Conservation (phyloP, 2,113 vertebrate species). For the Chloropsis hardwickii region DNA sequence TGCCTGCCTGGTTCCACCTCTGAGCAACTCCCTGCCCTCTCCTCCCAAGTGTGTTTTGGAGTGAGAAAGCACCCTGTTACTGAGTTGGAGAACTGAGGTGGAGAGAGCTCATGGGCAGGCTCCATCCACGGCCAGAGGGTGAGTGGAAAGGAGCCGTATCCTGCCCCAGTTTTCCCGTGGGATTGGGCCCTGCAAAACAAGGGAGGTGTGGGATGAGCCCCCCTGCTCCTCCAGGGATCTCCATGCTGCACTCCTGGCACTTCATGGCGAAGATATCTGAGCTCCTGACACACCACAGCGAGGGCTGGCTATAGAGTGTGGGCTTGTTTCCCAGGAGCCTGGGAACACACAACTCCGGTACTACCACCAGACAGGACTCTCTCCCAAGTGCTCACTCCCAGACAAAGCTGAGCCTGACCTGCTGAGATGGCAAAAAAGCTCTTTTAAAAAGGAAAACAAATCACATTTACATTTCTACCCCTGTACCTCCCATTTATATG, state of each 20-base stretch:
- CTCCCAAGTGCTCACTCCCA: background rate
- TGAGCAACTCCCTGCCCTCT: background rate
- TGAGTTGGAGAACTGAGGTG: background rate
- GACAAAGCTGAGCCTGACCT: constrained; percentile 17
- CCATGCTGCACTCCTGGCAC: background rate
- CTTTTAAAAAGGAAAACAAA: background rate
- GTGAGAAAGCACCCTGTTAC: background rate
- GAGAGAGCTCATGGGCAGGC: background rate
- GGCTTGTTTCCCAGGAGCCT: background rate
- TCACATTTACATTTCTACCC: background rate
- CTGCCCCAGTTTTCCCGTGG: background rate
- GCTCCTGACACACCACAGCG: background rate
- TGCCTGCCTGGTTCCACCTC: background rate
- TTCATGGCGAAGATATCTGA: background rate
- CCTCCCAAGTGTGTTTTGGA: background rate
- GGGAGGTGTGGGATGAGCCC: background rate
- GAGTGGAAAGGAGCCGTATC: background rate
- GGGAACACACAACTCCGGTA: background rate
- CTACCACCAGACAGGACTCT: background rate
- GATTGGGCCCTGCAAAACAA: background rate
- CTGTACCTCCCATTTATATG: background rate
- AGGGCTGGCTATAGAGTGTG: background rate
- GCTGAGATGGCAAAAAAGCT: background rate
- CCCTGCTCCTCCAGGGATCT: background rate
- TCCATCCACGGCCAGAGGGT: background rate